Evolutionary conservation across 2,113 vertebrate species (phyloP), one percentile per base, ranked within the genome.

Genomic region (Ctenomys sociabilis): DNA sequence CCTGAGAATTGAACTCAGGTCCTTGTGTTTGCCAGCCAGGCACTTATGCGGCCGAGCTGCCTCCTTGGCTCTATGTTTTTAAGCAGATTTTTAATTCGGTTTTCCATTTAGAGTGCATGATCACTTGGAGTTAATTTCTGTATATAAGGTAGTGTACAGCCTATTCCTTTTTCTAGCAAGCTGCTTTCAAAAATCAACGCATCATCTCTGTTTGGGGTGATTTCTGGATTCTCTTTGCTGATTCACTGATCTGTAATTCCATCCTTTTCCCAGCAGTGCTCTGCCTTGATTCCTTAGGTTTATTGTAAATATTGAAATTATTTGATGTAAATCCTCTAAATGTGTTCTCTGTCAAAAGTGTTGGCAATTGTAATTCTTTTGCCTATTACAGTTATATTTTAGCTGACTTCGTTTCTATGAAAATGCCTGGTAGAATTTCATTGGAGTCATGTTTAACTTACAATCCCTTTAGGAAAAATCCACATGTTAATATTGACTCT

Each of bases 301-400:
- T 77, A 84, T 26, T 78, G 28, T 77, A 84, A 77, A 35, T 92
- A 16, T 90, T 90, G 32, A 64, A 85, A 81, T 80, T 81, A 81
- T 37, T 45, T 72, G 28, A 59, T 52, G 26, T 35, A 37, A 57
- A 37, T 77, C 45, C 70, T 88, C 52, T n/a, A 90, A 72, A 12
- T 91, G 37, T 86, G 11, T 57, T 91, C 12, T 78, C 78, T 80
- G 30, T 77, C 40, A 13, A 30, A n/a, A 28, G 54, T 84, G 32
- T 30, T 88, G 40, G 35, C 6, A 54, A 57, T 45, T 57, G 17
- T 63, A 73, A 24, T 82, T 75, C 6, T 28, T 83, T 75, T 61
- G 22, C 28, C 70, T 80, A 72, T 52, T 52, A 59, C 12, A 73
- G 37, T 32, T 19, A 66, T 4, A 9, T 90, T 86, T 87, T 66